Evolutionary conservation across 1,140 invertebrate species (phyloP), one percentile per base, ranked within the genome.

Genomic region (Magallana angulata): DNA sequence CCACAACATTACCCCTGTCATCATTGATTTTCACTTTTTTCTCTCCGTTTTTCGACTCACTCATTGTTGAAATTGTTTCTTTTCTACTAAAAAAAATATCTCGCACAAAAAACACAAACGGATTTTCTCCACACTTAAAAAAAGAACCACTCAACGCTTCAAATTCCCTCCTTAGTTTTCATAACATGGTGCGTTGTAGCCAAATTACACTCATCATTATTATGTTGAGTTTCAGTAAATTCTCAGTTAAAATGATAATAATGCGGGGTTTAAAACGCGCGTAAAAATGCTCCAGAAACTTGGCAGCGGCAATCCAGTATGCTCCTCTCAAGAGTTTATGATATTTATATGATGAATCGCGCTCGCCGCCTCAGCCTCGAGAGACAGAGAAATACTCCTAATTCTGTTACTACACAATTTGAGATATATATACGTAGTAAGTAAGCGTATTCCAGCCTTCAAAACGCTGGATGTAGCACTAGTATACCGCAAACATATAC

Each of bases 1-100:
- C 93, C 11, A 95, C 85, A 56, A 95, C 93, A 84, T 95, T 94
- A 9, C 87, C 85, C n/a, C 87, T 90, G 60, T 92, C 89, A 30
- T 90, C 90, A 62, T 71, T 88, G 12, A 89, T 90, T 57, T 89
- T 84, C 56, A 91, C 90, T 24, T 87, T 91, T 82, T 90, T 85
- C 24, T 88, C 68, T 48, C 60, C 82, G 36, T 84, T 11, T 58
- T 85, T 80, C 57, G 88, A 76, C 68, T 76, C 68, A 30, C 68
- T 24, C 68, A 76, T 76, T 30, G 68, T 76, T 76, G 1, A 76
- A 30, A 36, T 48, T 48, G 36, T 48, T 48, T 48, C 36, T 24
- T 71, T 24, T 76, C 14, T 76, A n/a, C 36, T 76, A 2, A 18
- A 76, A 24, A 24, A 18, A 76, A 30, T 30, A 18, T 11, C 24